Percentiles rank a stretch among this genome's conserved stretches.
phyloP scores from a whole-genome alignment of 2,113 vertebrate species.

The Tinamus guttatus region DNA sequence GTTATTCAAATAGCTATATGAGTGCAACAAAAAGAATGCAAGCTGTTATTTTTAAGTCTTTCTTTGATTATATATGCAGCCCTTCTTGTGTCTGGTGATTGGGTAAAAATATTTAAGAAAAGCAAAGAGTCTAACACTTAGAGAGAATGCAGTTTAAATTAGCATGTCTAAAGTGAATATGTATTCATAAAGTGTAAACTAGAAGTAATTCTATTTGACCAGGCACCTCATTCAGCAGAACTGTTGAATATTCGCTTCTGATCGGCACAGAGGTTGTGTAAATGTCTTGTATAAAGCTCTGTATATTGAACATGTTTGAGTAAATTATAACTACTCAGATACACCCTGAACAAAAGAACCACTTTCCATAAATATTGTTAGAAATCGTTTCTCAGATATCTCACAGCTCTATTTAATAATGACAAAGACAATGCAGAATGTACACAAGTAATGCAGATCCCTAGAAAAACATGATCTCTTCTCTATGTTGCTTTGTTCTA shows the following conservation, averaged over 20 bases:
- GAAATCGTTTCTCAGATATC: background rate
- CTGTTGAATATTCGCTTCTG: background rate
- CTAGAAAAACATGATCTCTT: background rate
- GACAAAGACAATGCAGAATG: background rate
- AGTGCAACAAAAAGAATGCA: background rate
- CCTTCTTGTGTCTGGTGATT: accelerated
- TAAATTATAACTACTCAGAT: background rate
- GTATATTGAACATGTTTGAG: background rate
- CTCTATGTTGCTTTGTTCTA: accelerated
- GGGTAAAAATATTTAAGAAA: background rate
- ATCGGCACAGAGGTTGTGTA: background rate
- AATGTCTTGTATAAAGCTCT: background rate
- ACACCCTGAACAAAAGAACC: background rate
- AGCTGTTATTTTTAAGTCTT: background rate
- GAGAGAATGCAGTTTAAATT: background rate
- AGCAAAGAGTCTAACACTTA: background rate
- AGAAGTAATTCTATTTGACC: background rate
- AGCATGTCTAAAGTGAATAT: background rate
- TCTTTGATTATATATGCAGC: background rate
- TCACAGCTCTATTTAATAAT: background rate
- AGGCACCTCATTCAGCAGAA: background rate
- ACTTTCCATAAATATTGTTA: background rate
- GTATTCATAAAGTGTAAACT: background rate
- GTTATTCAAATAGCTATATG: background rate
- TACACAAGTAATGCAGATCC: background rate